Conservation (phyloP, 1,140 invertebrate genomes). For the Probaryconus sp. region DNA sequence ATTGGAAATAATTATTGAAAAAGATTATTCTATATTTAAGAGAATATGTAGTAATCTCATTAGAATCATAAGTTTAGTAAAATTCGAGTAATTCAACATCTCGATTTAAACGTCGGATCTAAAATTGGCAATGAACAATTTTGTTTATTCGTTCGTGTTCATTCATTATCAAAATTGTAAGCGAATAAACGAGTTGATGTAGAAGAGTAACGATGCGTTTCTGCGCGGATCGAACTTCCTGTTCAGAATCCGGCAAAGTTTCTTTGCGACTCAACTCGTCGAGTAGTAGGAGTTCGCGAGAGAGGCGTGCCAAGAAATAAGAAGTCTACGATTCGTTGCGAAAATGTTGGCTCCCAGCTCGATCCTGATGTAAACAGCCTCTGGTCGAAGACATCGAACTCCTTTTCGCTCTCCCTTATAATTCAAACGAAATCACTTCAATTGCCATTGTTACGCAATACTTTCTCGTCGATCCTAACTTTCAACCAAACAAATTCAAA, state of each 20-base stretch:
- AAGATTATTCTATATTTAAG: too few relatives aligned
- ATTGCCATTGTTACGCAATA: constrained; percentile 3
- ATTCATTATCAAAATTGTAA: constrained; percentile 24
- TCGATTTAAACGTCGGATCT: too few relatives aligned
- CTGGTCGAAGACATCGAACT: constrained; percentile 53
- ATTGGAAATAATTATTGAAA: too few relatives aligned
- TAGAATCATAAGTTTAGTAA: too few relatives aligned
- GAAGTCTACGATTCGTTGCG: constrained; percentile 71
- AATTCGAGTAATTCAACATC: too few relatives aligned
- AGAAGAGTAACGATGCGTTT: constrained; percentile 42
- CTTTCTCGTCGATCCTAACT: too few relatives aligned
- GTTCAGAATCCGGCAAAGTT: constrained; percentile 60
- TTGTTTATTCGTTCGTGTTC: too few relatives aligned
- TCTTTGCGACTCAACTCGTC: constrained; percentile 52
- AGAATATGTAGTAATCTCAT: too few relatives aligned
- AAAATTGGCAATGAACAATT: too few relatives aligned
- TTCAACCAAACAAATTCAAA: too few relatives aligned
- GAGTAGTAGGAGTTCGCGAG: constrained; percentile 67
- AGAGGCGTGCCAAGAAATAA: constrained; percentile 71
- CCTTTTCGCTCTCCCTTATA: constrained; percentile 33
- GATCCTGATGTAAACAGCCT: constrained; percentile 61
- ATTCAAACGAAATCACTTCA: constrained; percentile 19
- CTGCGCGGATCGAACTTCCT: constrained; percentile 59
- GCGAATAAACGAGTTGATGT: constrained; percentile 40
- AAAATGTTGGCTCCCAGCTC: constrained; percentile 71